Evolutionary conservation across 35 echinoderm and acorn worm species (phyloP).

Genomic region (Apostichopus parvimensis): DNA sequence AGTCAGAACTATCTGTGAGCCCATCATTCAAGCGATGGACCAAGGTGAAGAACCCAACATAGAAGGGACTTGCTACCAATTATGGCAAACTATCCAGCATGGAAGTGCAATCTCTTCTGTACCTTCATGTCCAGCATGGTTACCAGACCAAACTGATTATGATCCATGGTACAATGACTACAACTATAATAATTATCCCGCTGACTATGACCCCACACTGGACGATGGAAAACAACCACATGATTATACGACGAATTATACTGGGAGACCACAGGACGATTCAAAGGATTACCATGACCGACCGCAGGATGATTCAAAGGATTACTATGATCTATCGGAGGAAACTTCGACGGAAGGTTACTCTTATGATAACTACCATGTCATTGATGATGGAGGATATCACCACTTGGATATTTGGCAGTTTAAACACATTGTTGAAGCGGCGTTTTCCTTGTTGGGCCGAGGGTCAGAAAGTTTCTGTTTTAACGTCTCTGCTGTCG

Average conservation of each 20-base stretch:
- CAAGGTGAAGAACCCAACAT: not conserved
- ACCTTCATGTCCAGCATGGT: conserved; percentile 22
- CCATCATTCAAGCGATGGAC: conserved; percentile 10
- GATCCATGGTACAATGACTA: not conserved
- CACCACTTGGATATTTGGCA: conserved; percentile 17
- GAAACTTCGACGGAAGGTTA: not conserved
- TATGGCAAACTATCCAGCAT: conserved; percentile 13
- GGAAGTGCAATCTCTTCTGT: not conserved
- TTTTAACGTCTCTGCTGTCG: not conserved
- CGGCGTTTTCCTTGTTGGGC: not conserved
- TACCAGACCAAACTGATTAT: not conserved
- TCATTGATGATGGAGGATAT: not conserved
- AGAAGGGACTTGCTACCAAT: not conserved
- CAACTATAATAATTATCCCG: not conserved
- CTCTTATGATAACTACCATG: not conserved
- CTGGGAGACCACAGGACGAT: not conserved
- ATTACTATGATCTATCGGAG: not conserved
- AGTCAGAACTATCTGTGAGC: conserved; percentile 16
- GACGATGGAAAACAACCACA: not conserved
- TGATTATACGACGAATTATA: not conserved
- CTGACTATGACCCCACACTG: not conserved
- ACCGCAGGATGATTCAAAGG: not conserved
- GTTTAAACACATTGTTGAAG: not conserved
- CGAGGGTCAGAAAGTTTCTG: conserved; percentile 5
- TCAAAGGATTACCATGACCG: not conserved